A percentile compares a stretch with the other conserved stretches of the same genome.
phyloP scores from a whole-genome alignment of 2,888 invertebrate genomes.

The Drosophila paramelanica region DNA sequence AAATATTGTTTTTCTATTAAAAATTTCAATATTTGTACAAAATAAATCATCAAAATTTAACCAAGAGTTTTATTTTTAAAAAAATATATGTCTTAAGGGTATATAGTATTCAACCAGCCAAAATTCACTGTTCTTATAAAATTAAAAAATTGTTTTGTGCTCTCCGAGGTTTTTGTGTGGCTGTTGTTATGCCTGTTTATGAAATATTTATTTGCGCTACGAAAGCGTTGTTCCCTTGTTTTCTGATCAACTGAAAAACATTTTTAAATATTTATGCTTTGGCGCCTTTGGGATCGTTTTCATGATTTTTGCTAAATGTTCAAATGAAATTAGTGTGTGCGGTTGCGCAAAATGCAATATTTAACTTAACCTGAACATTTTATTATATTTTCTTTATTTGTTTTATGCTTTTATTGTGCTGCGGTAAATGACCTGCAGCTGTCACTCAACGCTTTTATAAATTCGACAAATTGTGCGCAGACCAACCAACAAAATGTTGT shows the following conservation, averaged over 20 bases:
- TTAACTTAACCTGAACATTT: conserved; percentile 12
- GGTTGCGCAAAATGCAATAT: conserved; percentile 17
- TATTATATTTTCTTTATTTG: background rate
- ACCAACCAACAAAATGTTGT: conserved; percentile 13
- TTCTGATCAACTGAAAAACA: conserved; percentile 43
- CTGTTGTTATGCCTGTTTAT: conserved; percentile 22
- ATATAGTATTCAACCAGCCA: background rate
- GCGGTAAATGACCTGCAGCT: conserved; percentile 30
- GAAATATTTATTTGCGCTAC: conserved; percentile 39
- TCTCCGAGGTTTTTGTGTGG: conserved; percentile 4
- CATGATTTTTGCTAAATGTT: conserved; percentile 4
- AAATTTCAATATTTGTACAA: too few species aligned
- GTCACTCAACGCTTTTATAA: conserved; percentile 27
- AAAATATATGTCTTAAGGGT: too few species aligned
- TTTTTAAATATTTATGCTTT: conserved; percentile 36
- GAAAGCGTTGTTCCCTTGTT: conserved; percentile 5
- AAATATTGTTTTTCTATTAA: too few species aligned
- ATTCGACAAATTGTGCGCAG: conserved; percentile 40
- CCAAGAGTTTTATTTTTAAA: too few species aligned
- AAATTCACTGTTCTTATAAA: background rate
- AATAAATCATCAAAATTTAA: too few species aligned
- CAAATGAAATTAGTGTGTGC: conserved; percentile 17
- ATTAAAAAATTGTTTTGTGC: background rate
- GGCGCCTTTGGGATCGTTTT: conserved; percentile 2
- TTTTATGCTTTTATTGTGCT: background rate